phyloP scores from a whole-genome alignment of 1,140 invertebrate species.

The Brachionus sp. region DNA sequence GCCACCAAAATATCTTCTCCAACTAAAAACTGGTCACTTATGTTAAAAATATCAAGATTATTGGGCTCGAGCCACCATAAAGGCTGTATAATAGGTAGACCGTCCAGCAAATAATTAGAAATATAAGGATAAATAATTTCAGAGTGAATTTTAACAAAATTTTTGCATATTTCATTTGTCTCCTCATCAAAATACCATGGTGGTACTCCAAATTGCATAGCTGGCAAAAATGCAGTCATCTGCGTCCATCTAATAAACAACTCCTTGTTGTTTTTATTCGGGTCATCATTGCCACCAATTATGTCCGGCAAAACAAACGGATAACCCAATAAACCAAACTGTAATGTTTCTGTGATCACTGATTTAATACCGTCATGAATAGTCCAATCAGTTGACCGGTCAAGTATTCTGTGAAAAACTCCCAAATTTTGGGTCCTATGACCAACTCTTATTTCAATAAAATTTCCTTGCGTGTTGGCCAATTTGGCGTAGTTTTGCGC shows the following conservation, averaged over 20 bases:
- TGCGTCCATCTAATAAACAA: constrained; percentile 86
- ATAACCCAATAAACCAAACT: constrained; percentile 79
- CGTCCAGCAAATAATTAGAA: constrained; percentile 34
- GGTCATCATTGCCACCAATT: constrained; percentile 78
- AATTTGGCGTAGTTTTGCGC: constrained; percentile 59
- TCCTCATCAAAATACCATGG: constrained; percentile 80
- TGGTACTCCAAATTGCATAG: constrained; percentile 77
- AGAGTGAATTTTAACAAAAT: constrained; percentile 62
- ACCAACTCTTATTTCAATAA: constrained; percentile 74
- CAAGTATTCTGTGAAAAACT: constrained; percentile 80
- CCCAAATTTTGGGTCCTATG: constrained; percentile 72
- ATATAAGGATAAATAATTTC: constrained; percentile 47
- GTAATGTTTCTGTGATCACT: constrained; percentile 73
- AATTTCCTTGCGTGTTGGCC: constrained; percentile 65
- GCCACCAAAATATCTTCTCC: constrained; percentile 80
- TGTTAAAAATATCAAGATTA: constrained; percentile 72
- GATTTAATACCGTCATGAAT: constrained; percentile 77
- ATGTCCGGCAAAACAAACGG: constrained; percentile 80
- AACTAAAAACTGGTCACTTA: constrained; percentile 77
- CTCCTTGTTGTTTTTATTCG: constrained; percentile 60
- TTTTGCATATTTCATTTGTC: constrained; percentile 65
- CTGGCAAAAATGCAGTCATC: constrained; percentile 76
- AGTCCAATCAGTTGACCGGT: constrained; percentile 77
- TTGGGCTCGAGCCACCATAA: constrained; percentile 84
- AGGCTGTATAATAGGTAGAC: constrained; percentile 67